Evolutionary conservation across 92 coral and sea anemone genomes (phyloP).

Genomic region (Desmophyllum pertusum): DNA sequence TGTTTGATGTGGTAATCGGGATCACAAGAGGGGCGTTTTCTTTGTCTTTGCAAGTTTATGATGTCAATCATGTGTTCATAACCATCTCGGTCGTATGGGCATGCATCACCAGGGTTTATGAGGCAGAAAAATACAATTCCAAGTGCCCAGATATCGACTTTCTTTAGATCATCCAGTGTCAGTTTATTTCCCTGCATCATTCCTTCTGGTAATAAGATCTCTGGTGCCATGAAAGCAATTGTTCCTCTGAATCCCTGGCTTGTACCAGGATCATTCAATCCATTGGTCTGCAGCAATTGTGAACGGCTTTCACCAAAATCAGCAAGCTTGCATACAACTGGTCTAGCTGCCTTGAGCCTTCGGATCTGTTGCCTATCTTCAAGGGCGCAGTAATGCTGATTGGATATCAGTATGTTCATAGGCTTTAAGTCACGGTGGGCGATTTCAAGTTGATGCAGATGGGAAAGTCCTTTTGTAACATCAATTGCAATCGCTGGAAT

Average conservation of each 20-base stretch:
- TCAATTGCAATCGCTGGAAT: constrained; percentile 35
- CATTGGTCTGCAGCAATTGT: constrained; percentile 23
- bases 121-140: constrained; percentile 36
- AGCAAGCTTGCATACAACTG: constrained; percentile 32
- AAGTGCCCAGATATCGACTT: constrained; percentile 50
- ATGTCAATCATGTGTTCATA: not conserved
- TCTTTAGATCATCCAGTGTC: constrained; percentile 33
- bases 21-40: constrained; percentile 5
- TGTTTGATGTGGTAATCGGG: constrained; percentile 16
- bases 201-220: constrained; percentile 25
- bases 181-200: not conserved
- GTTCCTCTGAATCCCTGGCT: constrained; percentile 35
- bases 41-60: constrained; percentile 8
- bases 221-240: constrained; percentile 42
- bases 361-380: not conserved
- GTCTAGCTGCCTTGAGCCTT: not conserved
- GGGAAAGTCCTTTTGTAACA: constrained; percentile 22
- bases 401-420: constrained; percentile 26
- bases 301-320: constrained; percentile 52
- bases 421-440: constrained; percentile 43
- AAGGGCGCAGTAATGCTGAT: constrained; percentile 31
- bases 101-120: constrained; percentile 34
- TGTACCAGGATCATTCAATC: not conserved
- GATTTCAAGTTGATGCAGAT: constrained; percentile 12
- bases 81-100: constrained; percentile 25